Evolutionary conservation across 2,888 invertebrate genomes (phyloP).

Genomic region (Pristionchus mayeri): DNA sequence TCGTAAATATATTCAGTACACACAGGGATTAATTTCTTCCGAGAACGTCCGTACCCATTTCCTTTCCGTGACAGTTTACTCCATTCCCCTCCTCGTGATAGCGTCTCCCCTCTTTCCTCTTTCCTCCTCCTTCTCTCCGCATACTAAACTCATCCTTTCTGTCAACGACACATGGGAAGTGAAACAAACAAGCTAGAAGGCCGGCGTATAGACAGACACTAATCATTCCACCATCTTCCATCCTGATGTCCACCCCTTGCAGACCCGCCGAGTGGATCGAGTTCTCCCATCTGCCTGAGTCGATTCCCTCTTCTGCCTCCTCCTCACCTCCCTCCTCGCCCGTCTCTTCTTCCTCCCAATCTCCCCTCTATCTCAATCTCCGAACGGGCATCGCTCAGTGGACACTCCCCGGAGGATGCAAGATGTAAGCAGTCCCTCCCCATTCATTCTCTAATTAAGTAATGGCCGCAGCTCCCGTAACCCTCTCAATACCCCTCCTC

Average conservation of each 20-base stretch:
- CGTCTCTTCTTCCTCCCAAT: not conserved
- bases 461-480: too few relatives aligned
- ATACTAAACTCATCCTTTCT: slow-evolving; percentile 28
- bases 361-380: slow-evolving; percentile 28
- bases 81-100: not conserved
- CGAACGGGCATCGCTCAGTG: slow-evolving; percentile 38
- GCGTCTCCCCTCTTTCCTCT: not conserved
- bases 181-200: not conserved
- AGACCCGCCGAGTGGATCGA: slow-evolving; percentile 29
- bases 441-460: too few relatives aligned
- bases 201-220: not conserved
- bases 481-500: too few relatives aligned
- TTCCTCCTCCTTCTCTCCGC: not conserved
- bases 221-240: not conserved
- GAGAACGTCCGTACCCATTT: not conserved
- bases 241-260: not conserved
- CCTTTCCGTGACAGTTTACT: not conserved
- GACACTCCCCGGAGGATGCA: slow-evolving; percentile 41
- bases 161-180: not conserved
- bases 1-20: too few relatives aligned
- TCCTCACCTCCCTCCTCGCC: slow-evolving; percentile 27
- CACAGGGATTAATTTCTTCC: not conserved
- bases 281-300: slow-evolving; percentile 31
- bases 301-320: not conserved
- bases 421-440: slow-evolving; percentile 6